Base-by-base conservation (phyloP, 2,797 vertebrate species). In the Mus caroli region DNA sequence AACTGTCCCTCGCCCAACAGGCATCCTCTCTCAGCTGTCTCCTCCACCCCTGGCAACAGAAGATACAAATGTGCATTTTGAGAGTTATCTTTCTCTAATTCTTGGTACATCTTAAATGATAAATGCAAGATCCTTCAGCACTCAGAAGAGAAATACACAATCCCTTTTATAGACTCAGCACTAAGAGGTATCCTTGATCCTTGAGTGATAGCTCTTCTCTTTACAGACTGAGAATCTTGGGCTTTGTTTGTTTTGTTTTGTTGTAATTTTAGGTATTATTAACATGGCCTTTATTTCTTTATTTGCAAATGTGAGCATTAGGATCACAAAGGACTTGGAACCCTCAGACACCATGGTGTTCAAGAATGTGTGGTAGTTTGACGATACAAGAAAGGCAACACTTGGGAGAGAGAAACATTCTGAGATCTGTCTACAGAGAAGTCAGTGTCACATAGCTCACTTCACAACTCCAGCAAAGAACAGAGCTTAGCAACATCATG, bases 91-190 rank as follows among this genome's bases (percentile, higher is more conserved):
- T 71, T 77, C 50, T 85, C n/a, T 19, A 87, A 31, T 4, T 19
- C 28, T 77, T n/a, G 75, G 24, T 46, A 19, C 9, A 90, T 60
- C 50, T 77, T 54, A 75, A 67, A 77, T 26, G 22, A 87, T 54
- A 69, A 75, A 79, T 28, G n/a, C 11, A 86, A n/a, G 76, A 80
- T 76, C 86, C 37, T 69, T 90, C 64, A 76, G 75, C 1, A 5
- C 52, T 94, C 20, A 90, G 50, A 90, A 60, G 46, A 9, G 54
- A 26, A 56, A 79, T 58, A 75, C 69, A 34, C n/a, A 75, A 22
- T 86, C 34, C 34, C 90, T 89, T 86, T 80, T 64, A 94, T 24
- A 56, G 54, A 79, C 20, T 78, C 14, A 64, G 19, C n/a, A 96
- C 43, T 64, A 90, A 92, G 50, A 89, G 54, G 6, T 86, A 86